Base-by-base conservation (phyloP, 2,888 invertebrate genomes). In the Hoplodrina ambigua region DNA sequence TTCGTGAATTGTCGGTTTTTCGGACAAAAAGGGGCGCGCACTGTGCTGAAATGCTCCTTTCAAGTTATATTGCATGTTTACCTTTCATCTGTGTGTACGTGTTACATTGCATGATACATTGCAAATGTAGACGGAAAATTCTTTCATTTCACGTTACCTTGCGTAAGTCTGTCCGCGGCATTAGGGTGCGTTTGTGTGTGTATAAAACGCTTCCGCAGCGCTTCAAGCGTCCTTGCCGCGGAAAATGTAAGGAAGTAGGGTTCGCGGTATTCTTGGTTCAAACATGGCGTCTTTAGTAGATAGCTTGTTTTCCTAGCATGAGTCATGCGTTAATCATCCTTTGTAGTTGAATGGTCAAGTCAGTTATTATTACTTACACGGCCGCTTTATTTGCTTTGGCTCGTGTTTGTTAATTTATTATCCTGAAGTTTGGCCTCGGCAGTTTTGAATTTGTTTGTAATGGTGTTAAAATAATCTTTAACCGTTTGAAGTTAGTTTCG, bases 191-290 rank as follows among this genome's bases (percentile, higher is more conserved):
- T 37, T 37, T 8, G 37, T 41, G 60, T 66, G 50, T 50, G 19
- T 56, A 33, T 52, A 62, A 49, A 69, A 60, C 58, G 71, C 70
- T 86, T 85, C 83, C 86, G 85, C 72, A 72, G 77, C 67, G 77
- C 53, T 79, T 72, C 54, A 33, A 58, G 61, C 70, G 72, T 74
- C 76, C 82, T 84, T 79, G 74, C 59, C 70, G 65, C 61, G 72
- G 75, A 76, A 80, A 79, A 80, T 80, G 61, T 77, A 71, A 82
- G 80, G 79, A 80, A 80, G 79, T 77, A 72, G 69, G 67, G 61
- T 76, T 57, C 13, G 50, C 37, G 50, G 33, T 81, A 78, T 67
- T 78, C 67, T 71, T 49, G 60, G 17, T 49, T 46, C 78, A 53
- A 76, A 71, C 57, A 67, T 67, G 81, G 81, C 63, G 63, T 25